Evolutionary conservation across 2,888 invertebrate species (phyloP).

Genomic region (Stenodera caucasica): DNA sequence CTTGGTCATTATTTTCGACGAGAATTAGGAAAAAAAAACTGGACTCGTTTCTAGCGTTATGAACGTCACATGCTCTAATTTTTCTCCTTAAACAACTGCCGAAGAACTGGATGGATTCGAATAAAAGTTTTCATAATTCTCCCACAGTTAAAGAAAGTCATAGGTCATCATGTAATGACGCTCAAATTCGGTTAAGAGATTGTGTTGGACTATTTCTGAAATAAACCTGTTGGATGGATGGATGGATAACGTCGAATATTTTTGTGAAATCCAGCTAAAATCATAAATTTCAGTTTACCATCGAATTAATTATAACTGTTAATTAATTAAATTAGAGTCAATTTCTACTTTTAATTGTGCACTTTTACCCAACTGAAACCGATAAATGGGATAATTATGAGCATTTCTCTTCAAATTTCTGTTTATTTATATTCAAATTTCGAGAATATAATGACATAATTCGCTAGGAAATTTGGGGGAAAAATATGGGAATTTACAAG

Average conservation of each 20-base stretch:
- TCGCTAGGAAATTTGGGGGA: not conserved
- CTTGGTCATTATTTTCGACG: conserved; percentile 17
- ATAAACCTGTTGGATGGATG: no score
- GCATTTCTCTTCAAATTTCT: not conserved
- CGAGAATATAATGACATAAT: conserved; percentile 13
- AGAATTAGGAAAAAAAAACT: conserved; percentile 16
- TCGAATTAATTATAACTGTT: not conserved
- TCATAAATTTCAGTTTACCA: conserved; percentile 2
- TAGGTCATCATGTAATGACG: conserved; percentile 39
- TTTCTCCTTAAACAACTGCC: not conserved
- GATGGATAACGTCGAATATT: no score
- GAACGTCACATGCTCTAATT: conserved; percentile 34
- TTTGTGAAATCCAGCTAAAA: not conserved
- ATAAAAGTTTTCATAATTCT: conserved; percentile 34
- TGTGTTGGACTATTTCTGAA: no score
- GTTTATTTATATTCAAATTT: not conserved
- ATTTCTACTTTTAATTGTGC: conserved; percentile 15
- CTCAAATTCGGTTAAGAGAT: conserved; percentile 42
- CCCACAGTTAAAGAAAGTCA: conserved; percentile 46
- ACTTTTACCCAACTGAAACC: conserved; percentile 13
- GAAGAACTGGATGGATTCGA: no score
- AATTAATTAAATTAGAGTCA: conserved; percentile 5
- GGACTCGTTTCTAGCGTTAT: conserved; percentile 35
- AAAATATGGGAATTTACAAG: conserved; percentile 38
- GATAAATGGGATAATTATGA: conserved; percentile 8